These are phyloP conservation scores for Phocides pigmalion DNA, from an alignment of 1,140 invertebrate genomes.

Conservation along the genomic window DNA sequence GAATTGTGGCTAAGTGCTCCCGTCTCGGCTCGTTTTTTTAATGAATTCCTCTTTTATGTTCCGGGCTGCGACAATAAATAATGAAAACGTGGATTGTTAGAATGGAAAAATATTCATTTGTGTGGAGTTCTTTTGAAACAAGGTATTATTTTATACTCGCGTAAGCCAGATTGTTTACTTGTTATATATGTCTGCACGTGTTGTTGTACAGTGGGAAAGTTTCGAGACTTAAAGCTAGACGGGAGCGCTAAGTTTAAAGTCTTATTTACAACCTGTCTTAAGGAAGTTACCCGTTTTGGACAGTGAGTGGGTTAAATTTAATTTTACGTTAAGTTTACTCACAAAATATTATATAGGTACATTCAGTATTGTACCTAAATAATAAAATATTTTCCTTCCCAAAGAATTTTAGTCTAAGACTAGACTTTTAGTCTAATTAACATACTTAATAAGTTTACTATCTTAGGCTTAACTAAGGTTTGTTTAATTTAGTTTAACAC, in stretches of 20 bases:
- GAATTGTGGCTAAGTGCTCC: slow-evolving; percentile 69
- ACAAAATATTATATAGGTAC: too few species aligned
- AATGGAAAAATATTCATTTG: slow-evolving; percentile 53
- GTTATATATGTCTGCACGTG: not conserved
- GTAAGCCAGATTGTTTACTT: slow-evolving; percentile 26
- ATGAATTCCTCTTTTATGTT: slow-evolving; percentile 76
- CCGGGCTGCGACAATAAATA: slow-evolving; percentile 59
- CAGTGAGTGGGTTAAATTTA: slow-evolving; percentile 6
- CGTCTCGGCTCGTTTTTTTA: slow-evolving; percentile 69
- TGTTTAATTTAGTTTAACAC: too few species aligned
- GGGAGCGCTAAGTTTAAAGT: slow-evolving; percentile 34
- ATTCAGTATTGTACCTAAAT: too few species aligned
- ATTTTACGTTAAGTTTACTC: too few species aligned
- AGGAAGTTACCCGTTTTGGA: slow-evolving; percentile 18
- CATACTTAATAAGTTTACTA: too few species aligned
- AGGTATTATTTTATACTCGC: slow-evolving; percentile 29
- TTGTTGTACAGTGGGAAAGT: slow-evolving; percentile 28
- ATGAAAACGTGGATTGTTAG: slow-evolving; percentile 63
- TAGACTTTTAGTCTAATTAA: too few species aligned
- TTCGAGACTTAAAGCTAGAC: slow-evolving; percentile 38
- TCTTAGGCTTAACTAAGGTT: too few species aligned
- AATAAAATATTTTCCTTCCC: too few species aligned
- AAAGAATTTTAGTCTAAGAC: too few species aligned
- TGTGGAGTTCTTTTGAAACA: slow-evolving; percentile 22
- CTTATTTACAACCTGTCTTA: slow-evolving; percentile 32